These are phyloP conservation scores for Alcis repandata DNA, from an alignment of 2,888 invertebrate species.

Conservation along the genomic window DNA sequence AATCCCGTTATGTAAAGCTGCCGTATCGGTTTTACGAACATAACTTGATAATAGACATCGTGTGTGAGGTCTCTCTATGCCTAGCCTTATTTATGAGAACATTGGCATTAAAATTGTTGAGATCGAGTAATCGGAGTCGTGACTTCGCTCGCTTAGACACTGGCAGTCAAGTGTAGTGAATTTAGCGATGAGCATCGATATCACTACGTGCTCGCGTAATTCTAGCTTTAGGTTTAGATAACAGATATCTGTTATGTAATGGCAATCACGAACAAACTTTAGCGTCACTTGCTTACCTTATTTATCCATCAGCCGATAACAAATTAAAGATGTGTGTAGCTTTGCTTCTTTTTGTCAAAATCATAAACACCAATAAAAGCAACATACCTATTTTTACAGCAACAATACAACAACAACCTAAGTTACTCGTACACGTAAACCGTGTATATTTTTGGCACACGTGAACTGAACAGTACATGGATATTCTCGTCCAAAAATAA, in stretches of 20 bases:
- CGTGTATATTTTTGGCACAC: background rate
- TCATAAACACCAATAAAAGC: too few relatives aligned
- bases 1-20: slow-evolving; percentile 56
- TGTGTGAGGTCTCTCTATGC: slow-evolving; percentile 31
- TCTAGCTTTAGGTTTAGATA: slow-evolving; percentile 8
- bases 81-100: slow-evolving; percentile 30
- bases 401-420: too few relatives aligned
- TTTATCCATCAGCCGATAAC: background rate
- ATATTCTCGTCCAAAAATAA: slow-evolving; percentile 4
- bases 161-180: slow-evolving; percentile 10
- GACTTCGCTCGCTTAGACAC: slow-evolving; percentile 19
- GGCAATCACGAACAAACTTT: background rate
- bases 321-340: background rate
- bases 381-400: too few relatives aligned
- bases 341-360: background rate
- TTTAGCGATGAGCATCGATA: slow-evolving; percentile 12
- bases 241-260: background rate
- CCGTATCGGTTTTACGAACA: slow-evolving; percentile 36
- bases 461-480: background rate
- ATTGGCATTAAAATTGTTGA: slow-evolving; percentile 30
- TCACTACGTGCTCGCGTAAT: background rate
- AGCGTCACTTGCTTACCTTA: background rate
- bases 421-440: background rate
- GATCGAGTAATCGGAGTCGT: slow-evolving; percentile 29
- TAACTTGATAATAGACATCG: slow-evolving; percentile 34